Base-by-base conservation (phyloP, 2,888 invertebrate genomes). In the Rhimphoctona megacephalus region DNA sequence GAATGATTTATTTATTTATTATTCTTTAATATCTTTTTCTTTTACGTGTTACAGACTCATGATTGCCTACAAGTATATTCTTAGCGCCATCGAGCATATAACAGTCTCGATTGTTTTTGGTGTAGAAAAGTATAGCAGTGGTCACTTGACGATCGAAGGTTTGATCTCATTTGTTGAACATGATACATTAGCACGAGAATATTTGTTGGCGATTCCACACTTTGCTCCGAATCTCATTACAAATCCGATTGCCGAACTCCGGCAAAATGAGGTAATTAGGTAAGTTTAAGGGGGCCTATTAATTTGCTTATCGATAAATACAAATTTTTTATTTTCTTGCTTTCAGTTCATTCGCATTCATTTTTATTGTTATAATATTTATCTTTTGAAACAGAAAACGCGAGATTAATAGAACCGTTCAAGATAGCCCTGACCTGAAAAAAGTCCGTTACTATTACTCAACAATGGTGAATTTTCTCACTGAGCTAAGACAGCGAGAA, bases 371-470 rank as follows among this genome's bases (percentile, higher is more conserved):
- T 22, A 36, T 9, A 74, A 54, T 64, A 43, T 64, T 43, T 14
- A n/a, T 76, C 17, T 54, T 78, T 36, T 6, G 11, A 25, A 72
- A 36, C 57, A 83, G 80, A 46, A 66, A 67, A 19, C 67, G 52
- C 1, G 83, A 86, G 33, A 70, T 76, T 30, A 49, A 74, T 36
- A 54, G 36, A 39, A 81, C 74, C 49, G 33, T 25, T 54, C 4
- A 9, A 43, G 69, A 22, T n/a, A 25, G 52, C 14, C 69, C 64
- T 3, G 64, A 81, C 70, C 25, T 69, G 4, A 69, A 33, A 30
- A 22, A 61, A 39, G 43, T 74, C 0, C 94, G 98, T 81, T 97
- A 97, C 92, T 96, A 98, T 93, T 98, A 98, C 7, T 97, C 97
- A 0, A 96, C 96, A 22, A 95, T 98, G 79, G 96, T 95, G 89